These are phyloP conservation scores for Tetranychus truncatus DNA, from an alignment of 2,888 invertebrate genomes.

Conservation along the genomic window DNA sequence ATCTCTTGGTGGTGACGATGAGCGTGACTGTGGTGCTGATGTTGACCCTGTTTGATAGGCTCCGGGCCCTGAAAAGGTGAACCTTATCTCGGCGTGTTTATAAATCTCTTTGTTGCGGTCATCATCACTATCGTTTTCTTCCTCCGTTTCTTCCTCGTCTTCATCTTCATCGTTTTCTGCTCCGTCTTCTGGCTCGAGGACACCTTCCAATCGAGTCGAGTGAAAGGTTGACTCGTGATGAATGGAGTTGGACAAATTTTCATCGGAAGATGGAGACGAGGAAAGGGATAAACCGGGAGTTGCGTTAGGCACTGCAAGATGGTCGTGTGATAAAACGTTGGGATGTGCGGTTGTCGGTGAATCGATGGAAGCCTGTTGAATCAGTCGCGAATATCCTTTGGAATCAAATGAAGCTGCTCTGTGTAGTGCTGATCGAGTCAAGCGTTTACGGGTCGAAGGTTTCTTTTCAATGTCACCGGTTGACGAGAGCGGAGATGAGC, in stretches of 20 bases:
- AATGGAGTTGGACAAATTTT: background rate
- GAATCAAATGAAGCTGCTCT: conserved; percentile 22
- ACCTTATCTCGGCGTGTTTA: background rate
- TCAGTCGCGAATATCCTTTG: conserved; percentile 20
- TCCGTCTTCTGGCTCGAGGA: background rate
- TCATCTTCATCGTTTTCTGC: background rate
- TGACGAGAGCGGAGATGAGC: conserved; percentile 14
- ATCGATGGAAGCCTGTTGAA: conserved; percentile 13
- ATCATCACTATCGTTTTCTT: background rate
- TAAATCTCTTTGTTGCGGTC: background rate
- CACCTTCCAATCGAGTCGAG: background rate
- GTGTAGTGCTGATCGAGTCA: conserved; percentile 16
- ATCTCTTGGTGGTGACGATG: conserved; percentile 4
- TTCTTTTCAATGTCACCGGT: background rate
- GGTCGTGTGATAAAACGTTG: background rate
- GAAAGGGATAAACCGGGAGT: background rate
- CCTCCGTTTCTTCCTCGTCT: background rate
- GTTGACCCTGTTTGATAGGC: background rate
- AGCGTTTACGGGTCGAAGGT: conserved; percentile 1
- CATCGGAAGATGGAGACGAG: background rate
- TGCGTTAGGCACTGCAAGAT: background rate
- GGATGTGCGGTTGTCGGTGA: conserved; percentile 3
- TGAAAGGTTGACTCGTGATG: background rate
- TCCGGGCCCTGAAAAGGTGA: background rate
- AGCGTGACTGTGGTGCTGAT: conserved; percentile 1